A percentile compares a stretch with the other conserved stretches of the same genome.
Conservation (phyloP, 2,888 invertebrate genomes). For the Diachrysia chrysitis region DNA sequence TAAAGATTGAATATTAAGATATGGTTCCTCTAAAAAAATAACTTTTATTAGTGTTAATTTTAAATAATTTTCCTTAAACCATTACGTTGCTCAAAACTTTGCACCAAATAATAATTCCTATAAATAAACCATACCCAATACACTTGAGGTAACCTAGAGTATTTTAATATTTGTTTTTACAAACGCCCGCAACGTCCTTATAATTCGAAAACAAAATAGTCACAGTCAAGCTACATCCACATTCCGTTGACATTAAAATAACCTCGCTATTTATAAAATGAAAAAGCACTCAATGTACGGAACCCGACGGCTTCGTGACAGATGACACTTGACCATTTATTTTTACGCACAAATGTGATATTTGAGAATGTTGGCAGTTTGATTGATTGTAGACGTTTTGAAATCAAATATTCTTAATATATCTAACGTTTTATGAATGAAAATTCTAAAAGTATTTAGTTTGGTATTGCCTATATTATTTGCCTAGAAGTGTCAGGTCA, state of each 20-base stretch:
- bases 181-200: neutral
- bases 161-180: constrained; percentile 4
- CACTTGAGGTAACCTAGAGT: neutral
- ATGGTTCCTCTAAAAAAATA: no score
- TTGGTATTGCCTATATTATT: constrained; percentile 7
- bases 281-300: constrained; percentile 15
- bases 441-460: constrained; percentile 30
- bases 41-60: no score
- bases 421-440: constrained; percentile 56
- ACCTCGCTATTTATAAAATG: constrained; percentile 2
- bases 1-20: neutral
- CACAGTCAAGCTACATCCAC: neutral
- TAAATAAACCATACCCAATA: neutral
- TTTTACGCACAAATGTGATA: constrained; percentile 51
- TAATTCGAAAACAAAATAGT: neutral
- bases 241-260: neutral
- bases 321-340: constrained; percentile 41
- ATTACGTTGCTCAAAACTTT: neutral
- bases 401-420: constrained; percentile 50
- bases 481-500: constrained; percentile 24
- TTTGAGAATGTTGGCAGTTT: constrained; percentile 53
- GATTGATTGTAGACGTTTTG: constrained; percentile 53
- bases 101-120: neutral
- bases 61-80: neutral
- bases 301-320: constrained; percentile 11